Evolutionary conservation across 2,113 vertebrate genomes (phyloP), one percentile per base, ranked within the genome.

Genomic region (Megaceryle maxima): DNA sequence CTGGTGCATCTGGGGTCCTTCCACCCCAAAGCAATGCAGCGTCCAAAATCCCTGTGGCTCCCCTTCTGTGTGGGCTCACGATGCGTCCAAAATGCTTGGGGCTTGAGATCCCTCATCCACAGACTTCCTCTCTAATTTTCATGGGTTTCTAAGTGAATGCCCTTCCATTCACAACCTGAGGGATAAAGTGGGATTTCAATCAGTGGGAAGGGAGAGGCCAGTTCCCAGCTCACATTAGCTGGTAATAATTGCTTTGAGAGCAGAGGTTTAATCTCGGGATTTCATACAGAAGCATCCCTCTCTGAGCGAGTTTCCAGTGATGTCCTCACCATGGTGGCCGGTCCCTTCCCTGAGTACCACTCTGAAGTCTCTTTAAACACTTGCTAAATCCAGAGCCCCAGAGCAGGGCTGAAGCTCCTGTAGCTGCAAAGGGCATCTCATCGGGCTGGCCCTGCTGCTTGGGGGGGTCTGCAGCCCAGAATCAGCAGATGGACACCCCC

Each of bases 171-270:
- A 55, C 74, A 13, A 1, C 3, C 0, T 1, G 16, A 25, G 46
- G 85, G 69, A 48, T 59, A 24, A 51, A 86, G 53, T 67, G 90
- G 87, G 83, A 92, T 85, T 95, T 72, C 67, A 59, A 2, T 60
- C 44, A 2, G 48, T 9, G 81, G 82, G 72, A 91, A 94, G 82
- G 91, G 92, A 90, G 74, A 87, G 59, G 41, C 2, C 1, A 87
- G 86, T 53, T 95, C 95, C 95, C 97, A 94, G 89, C 86, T 93
- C 80, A 8, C 88, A 95, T 96, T 91, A 97, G 77, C 44, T 13
- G 77, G 20, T 56, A 25, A 19, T 97, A 97, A 97, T 97, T 97
- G 95, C 95, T 97, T 78, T 83, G 96, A 86, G 97, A 97, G 80
- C 75, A 53, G 91, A 73, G 83, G 46, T 21, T 93, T 75, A 35